Evolutionary conservation across 1,140 invertebrate genomes (phyloP), one percentile per base, ranked within the genome.

Genomic region (Zaprionus inermis): DNA sequence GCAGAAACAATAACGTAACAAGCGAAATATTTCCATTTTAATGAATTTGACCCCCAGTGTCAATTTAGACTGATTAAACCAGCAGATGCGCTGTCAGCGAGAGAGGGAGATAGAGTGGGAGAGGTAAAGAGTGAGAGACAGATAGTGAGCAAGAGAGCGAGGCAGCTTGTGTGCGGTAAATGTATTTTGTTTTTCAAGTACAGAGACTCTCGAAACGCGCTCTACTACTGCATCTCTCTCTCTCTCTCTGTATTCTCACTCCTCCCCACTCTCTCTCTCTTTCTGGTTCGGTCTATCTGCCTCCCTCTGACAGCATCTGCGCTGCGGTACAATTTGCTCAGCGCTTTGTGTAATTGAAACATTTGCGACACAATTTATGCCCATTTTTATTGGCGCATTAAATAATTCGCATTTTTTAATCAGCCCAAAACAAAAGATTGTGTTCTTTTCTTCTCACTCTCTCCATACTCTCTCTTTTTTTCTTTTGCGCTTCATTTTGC

Each of bases 1-100:
- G 49, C 54, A 65, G 64, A 76, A 76, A 71, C 73, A 76, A 76
- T 64, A 79, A 73, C 74, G 71, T 80, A 89, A 83, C 77, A 85
- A 88, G 75, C 88, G 82, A 84, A 82, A 86, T 80, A 88, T 89
- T 79, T 88, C 84, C 83, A 88, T 89, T 80, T 88, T 89, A 89
- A 88, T 88, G 84, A 88, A 88, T 88, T 88, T 88, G 84, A 88
- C 84, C 84, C 84, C 84, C 84, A 88, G 84, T 89, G 84, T 88
- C 84, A 88, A 88, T 88, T 88, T 88, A 88, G 88, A 89, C 84
- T 88, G 84, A 88, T 88, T 88, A 88, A 88, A 81, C 61, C 70
- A 51, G 65, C 79, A 88, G 83, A 88, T 30, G 34, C 56, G 70
- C 70, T 78, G 5, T 34, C 63, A 57, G 18, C 36, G 10, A 24